A percentile compares a stretch with the other conserved stretches of the same genome.
These are phyloP conservation scores for Pampusana beccarii DNA, from an alignment of 2,113 vertebrate genomes.

Conservation along the genomic window DNA sequence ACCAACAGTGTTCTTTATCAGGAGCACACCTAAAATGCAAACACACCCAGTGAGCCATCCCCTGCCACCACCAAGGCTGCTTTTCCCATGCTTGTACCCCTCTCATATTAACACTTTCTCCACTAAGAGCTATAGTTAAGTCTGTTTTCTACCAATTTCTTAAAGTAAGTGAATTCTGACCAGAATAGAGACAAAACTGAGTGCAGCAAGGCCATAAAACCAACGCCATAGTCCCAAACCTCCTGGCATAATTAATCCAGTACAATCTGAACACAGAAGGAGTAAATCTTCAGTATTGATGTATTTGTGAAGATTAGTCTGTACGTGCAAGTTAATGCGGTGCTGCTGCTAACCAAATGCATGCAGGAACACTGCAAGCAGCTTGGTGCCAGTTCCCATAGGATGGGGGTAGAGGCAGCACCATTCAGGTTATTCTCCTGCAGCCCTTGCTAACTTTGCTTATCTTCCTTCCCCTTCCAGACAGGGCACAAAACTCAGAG, in stretches of 20 bases:
- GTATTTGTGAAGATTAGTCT: background rate
- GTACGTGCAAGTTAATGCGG: accelerated
- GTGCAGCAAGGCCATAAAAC: background rate
- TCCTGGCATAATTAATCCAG: background rate
- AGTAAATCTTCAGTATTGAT: background rate
- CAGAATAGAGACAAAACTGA: background rate
- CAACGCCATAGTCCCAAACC: background rate
- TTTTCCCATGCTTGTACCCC: background rate
- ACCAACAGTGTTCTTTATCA: background rate
- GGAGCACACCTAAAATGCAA: background rate
- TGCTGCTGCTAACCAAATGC: background rate
- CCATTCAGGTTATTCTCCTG: background rate
- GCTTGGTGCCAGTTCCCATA: background rate
- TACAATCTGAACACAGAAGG: background rate
- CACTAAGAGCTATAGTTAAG: background rate
- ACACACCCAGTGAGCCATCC: background rate
- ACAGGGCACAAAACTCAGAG: background rate
- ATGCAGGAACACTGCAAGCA: background rate
- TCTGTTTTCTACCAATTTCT: background rate
- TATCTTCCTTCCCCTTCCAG: background rate
- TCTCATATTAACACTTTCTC: background rate
- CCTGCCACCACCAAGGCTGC: background rate
- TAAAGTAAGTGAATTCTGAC: background rate
- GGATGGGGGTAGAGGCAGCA: background rate
- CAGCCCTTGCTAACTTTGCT: background rate